A percentile compares a stretch with the other conserved stretches of the same genome.
phyloP scores from a whole-genome alignment of 2,888 invertebrate species.

The Papilio protenor region DNA sequence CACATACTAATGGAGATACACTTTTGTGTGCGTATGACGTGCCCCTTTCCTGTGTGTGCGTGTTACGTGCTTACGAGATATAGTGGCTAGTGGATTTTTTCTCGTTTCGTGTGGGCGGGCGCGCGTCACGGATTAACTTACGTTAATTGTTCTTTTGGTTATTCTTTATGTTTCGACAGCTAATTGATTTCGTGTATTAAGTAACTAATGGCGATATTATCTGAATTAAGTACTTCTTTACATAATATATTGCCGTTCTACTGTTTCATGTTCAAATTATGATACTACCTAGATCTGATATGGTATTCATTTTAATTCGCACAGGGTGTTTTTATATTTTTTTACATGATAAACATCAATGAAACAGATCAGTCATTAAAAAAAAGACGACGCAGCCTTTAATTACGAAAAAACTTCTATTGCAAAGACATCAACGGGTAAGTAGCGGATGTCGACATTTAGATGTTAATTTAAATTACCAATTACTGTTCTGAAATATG shows the following conservation, averaged over 20 bases:
- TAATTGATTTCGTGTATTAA: conserved; percentile 62
- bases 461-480: neutral
- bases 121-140: conserved; percentile 75
- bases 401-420: neutral
- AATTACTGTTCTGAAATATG: no score
- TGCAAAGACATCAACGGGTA: neutral
- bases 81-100: conserved; percentile 64
- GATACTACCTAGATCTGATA: neutral
- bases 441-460: neutral
- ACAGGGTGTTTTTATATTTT: neutral
- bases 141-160: conserved; percentile 75
- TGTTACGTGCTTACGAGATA: conserved; percentile 53
- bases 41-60: conserved; percentile 53
- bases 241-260: conserved; percentile 15
- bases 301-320: neutral
- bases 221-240: conserved; percentile 38
- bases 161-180: conserved; percentile 58
- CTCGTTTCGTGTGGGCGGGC: conserved; percentile 78
- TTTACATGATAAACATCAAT: neutral
- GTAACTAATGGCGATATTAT: conserved; percentile 43
- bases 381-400: neutral
- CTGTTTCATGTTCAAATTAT: conserved; percentile 24
- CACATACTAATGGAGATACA: conserved; percentile 74
- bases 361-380: neutral
- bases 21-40: conserved; percentile 64